Base-by-base conservation (phyloP, 2,888 invertebrate genomes). In the Xanthia icteritia region DNA sequence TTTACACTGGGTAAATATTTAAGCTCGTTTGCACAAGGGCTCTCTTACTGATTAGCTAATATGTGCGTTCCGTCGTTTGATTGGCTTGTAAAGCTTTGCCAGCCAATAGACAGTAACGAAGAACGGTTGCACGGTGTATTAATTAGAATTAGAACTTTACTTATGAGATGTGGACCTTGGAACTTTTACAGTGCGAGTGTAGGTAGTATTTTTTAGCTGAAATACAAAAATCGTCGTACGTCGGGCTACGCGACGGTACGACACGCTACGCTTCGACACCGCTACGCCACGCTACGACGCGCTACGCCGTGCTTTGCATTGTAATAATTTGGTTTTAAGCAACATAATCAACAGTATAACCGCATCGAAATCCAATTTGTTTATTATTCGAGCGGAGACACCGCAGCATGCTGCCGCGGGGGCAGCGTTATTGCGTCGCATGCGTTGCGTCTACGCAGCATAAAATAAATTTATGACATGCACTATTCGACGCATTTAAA, bases 1-100 rank as follows among this genome's bases (percentile, higher is more conserved):
- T 83, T 70, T 72, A 36, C 27, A 67, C 66, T 1, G 15, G 20
- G 31, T 60, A 36, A 64, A 72, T 72, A 83, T 76, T 69, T 51
- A n/a, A 45, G 61, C 48, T 75, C 9, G 8, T 27, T 75, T 66
- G 56, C 15, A 51, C 11, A 58, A 78, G 60, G 20, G 56, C 39
- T 79, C 27, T 51, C n/a, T 8, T 27, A 31, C 54, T 79, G 27
- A 68, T 80, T 65, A 73, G 65, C 65, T 73, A 31, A 66, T 73
- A 54, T 39, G 36, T 58, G 45, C 36, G 11, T 76, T 76, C 45
- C 23, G 36, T 66, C 42, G 45, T 79, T 42, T 60, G 15, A 73
- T 66, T 73, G 27, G 23, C n/a, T 63, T 70, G 5, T 36, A 42
- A n/a, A 56, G 42, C 31, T 79, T 51, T 58, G 45, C 5, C 36